Conservation (phyloP, 2,888 invertebrate genomes). For the Xanthorhoe designata region DNA sequence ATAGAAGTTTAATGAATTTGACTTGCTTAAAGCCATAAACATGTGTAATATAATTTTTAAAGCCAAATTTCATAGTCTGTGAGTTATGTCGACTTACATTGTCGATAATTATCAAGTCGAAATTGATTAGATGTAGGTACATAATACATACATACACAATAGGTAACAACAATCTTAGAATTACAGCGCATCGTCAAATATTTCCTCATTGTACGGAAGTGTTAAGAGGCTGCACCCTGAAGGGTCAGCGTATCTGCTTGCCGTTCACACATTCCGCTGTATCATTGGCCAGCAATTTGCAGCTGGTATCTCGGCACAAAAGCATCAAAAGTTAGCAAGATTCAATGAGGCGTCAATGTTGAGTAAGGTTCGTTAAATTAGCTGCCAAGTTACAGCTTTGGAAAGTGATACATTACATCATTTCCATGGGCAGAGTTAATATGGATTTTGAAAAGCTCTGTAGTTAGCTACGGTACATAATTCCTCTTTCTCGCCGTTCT, state of each 20-base stretch:
- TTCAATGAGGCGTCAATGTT: constrained; percentile 21
- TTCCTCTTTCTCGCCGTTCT: constrained; percentile 30
- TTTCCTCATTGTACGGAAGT: constrained; percentile 35
- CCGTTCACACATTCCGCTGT: constrained; percentile 26
- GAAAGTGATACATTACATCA: constrained; percentile 22
- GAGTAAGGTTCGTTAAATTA: constrained; percentile 25
- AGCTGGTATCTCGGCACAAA: constrained; percentile 13
- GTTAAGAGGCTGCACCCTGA: constrained; percentile 1
- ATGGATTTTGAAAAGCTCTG: constrained; percentile 19
- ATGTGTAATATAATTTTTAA: constrained; percentile 83
- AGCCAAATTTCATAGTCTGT: constrained; percentile 86
- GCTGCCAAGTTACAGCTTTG: constrained; percentile 12
- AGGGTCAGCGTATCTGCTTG: constrained; percentile 1
- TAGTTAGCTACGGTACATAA: constrained; percentile 6
- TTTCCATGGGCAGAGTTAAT: constrained; percentile 5
- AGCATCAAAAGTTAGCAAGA: constrained; percentile 21
- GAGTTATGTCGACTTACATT: constrained; percentile 77
- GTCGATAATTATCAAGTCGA: constrained; percentile 79
- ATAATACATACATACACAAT: constrained; percentile 79
- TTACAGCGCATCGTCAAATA: constrained; percentile 61
- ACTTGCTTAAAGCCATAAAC: constrained; percentile 82
- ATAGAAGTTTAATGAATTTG: constrained; percentile 79
- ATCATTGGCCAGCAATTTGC: constrained; percentile 37
- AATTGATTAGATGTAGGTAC: constrained; percentile 70
- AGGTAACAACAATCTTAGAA: constrained; percentile 80